Percentiles rank a stretch among this genome's conserved stretches.
Evolutionary conservation across 2,113 vertebrate genomes (phyloP).

Genomic region (Microtus ochrogaster): DNA sequence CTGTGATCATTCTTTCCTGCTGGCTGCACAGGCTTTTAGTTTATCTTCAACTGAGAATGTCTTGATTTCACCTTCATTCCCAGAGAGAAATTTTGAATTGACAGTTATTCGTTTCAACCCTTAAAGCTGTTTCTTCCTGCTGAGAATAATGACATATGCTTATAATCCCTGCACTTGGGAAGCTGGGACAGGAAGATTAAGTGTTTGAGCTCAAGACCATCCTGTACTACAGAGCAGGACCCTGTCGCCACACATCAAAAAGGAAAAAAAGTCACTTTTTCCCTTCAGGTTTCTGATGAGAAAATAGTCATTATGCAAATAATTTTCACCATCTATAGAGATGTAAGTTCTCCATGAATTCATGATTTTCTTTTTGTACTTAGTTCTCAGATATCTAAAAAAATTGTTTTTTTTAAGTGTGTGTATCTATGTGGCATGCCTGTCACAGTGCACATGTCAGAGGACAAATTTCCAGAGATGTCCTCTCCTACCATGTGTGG

Average conservation of each 20-base stretch:
- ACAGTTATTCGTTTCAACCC: neutral
- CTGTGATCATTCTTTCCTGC: constrained; percentile 28
- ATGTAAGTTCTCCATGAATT: neutral
- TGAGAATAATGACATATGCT: neutral
- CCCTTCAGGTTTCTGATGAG: neutral
- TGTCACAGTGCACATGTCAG: neutral
- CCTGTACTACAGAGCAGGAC: neutral
- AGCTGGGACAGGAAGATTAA: neutral
- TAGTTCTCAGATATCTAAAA: neutral
- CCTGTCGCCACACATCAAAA: neutral
- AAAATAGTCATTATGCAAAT: neutral
- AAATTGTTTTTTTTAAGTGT: neutral
- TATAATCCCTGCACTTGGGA: neutral
- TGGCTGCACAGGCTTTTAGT: neutral
- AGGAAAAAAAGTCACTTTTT: neutral
- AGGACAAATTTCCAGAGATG: neutral
- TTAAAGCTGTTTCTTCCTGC: neutral
- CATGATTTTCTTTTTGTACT: neutral
- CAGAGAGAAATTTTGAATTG: neutral
- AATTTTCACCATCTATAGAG: neutral
- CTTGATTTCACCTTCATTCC: neutral
- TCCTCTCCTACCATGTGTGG: neutral
- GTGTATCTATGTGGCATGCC: neutral
- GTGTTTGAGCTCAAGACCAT: too few species aligned
- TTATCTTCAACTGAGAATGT: constrained; percentile 11